Percentiles rank a stretch among this genome's conserved stretches.
Evolutionary conservation across 2,888 invertebrate genomes (phyloP).

Genomic region (Apotomis capreana): DNA sequence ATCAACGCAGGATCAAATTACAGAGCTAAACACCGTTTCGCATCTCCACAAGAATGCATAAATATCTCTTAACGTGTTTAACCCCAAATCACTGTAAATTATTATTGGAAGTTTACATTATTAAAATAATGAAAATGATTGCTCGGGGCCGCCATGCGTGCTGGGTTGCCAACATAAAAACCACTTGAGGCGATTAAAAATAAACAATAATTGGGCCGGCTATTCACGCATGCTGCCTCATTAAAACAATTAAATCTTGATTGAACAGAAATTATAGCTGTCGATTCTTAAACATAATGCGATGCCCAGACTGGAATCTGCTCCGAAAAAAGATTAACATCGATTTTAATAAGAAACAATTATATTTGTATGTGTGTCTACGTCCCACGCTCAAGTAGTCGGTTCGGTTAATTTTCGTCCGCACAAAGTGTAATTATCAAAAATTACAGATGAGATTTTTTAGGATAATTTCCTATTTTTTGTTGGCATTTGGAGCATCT

Average conservation of each 20-base stretch:
- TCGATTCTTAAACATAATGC: constrained; percentile 83
- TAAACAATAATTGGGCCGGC: constrained; percentile 83
- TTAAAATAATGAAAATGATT: constrained; percentile 84
- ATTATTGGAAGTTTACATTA: constrained; percentile 84
- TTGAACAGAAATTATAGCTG: constrained; percentile 84
- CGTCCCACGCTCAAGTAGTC: constrained; percentile 80
- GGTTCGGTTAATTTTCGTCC: constrained; percentile 71
- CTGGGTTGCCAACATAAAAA: constrained; percentile 81
- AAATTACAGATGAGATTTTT: constrained; percentile 78
- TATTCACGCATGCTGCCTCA: constrained; percentile 83
- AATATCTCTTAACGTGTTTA: constrained; percentile 82
- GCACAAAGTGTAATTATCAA: constrained; percentile 79
- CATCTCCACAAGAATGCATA: constrained; percentile 73
- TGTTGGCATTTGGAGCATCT: constrained; percentile 51
- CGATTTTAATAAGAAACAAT: constrained; percentile 83
- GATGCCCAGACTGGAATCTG: constrained; percentile 77
- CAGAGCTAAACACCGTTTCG: constrained; percentile 66
- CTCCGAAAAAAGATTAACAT: constrained; percentile 82
- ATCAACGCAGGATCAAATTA: constrained; percentile 71
- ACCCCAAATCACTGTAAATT: constrained; percentile 83
- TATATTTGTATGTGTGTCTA: constrained; percentile 75
- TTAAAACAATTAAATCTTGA: constrained; percentile 84
- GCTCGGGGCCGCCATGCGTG: constrained; percentile 79
- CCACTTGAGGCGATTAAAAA: constrained; percentile 83
- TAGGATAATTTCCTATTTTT: constrained; percentile 70